Evolutionary conservation across 2,113 vertebrate species (phyloP).

Genomic region (cattle (Bos taurus)): ARS-UCD2.0 NC_037330.1:73164001-73164500

Average conservation of each 20-base stretch:
- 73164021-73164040: neutral
- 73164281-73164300: neutral
- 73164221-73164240: neutral
- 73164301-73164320: neutral
- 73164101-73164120: neutral
- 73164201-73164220: neutral
- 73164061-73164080: neutral
- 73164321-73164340: neutral
- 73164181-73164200: neutral
- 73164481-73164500: neutral
- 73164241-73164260: neutral
- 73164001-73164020: neutral
- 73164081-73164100: neutral
- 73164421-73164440: neutral
- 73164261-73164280: neutral
- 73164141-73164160: neutral
- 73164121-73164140: neutral
- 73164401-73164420: neutral
- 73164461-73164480: neutral
- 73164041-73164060: neutral
- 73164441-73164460: neutral
- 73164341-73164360: neutral
- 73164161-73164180: slow-evolving; percentile 27
- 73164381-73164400: neutral
- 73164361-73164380: neutral